phyloP scores from a whole-genome alignment of 2,888 invertebrate genomes.

The Rhagium mordax region DNA sequence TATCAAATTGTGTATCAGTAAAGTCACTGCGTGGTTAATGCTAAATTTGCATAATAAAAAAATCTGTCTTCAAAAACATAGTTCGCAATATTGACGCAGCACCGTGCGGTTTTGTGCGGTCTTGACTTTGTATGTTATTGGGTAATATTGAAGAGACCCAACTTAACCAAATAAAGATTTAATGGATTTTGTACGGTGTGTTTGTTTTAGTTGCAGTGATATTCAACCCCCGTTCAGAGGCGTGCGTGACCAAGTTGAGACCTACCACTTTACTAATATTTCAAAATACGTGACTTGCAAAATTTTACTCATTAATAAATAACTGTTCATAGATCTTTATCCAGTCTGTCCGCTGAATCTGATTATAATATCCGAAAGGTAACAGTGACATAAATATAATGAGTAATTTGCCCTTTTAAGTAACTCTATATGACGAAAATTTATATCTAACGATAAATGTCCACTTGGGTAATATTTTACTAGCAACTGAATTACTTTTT shows the following conservation, averaged over 20 bases:
- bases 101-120: not conserved
- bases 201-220: slow-evolving; percentile 58
- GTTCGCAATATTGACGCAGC: not conserved
- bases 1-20: too few relatives aligned
- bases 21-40: too few relatives aligned
- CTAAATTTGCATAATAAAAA: not conserved
- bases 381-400: slow-evolving; percentile 27
- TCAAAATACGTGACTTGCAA: slow-evolving; percentile 57
- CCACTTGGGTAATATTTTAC: not conserved
- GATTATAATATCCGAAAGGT: slow-evolving; percentile 31
- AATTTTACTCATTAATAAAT: slow-evolving; percentile 43
- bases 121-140: slow-evolving; percentile 28
- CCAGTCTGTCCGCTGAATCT: slow-evolving; percentile 26
- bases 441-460: not conserved
- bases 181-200: slow-evolving; percentile 61
- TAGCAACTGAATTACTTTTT: slow-evolving; percentile 1
- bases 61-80: not conserved
- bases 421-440: slow-evolving; percentile 2
- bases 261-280: slow-evolving; percentile 34
- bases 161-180: slow-evolving; percentile 59
- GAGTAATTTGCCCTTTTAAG: slow-evolving; percentile 25
- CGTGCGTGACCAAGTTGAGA: slow-evolving; percentile 43
- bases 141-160: slow-evolving; percentile 46
- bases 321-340: slow-evolving; percentile 34
- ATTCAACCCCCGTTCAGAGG: slow-evolving; percentile 51